Conservation (phyloP, 1,140 invertebrate species). For the Asobara japonica region DNA sequence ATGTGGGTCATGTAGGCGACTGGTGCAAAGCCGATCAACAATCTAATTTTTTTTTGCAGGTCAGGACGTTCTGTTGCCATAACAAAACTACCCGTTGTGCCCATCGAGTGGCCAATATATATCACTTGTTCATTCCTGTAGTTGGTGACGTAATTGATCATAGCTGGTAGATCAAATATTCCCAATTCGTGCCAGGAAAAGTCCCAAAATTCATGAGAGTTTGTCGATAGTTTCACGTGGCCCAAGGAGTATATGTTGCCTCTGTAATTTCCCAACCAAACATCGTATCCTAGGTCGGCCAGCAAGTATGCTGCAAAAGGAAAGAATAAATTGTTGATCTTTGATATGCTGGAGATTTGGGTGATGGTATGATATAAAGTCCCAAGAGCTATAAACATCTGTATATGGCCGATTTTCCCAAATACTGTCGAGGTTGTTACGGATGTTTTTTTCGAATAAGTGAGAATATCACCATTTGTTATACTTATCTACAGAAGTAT, state of each 20-base stretch:
- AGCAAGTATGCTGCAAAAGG: conserved; percentile 62
- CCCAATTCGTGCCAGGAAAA: conserved; percentile 62
- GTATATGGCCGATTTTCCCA: too few species aligned
- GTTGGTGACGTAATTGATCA: conserved; percentile 65
- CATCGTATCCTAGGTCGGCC: conserved; percentile 66
- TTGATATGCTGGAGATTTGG: too few species aligned
- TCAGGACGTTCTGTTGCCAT: conserved; percentile 70
- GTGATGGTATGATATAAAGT: too few species aligned
- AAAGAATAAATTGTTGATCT: too few species aligned
- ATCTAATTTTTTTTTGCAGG: conserved; percentile 61
- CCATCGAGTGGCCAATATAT: conserved; percentile 75
- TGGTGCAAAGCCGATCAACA: conserved; percentile 78
- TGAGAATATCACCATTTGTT: too few species aligned
- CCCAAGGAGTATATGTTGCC: conserved; percentile 64
- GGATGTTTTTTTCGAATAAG: too few species aligned
- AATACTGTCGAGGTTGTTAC: too few species aligned
- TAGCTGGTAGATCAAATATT: conserved; percentile 70
- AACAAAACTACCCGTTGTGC: conserved; percentile 70
- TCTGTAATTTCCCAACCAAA: conserved; percentile 67
- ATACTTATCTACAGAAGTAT: too few species aligned
- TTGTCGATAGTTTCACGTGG: conserved; percentile 51
- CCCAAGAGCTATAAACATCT: too few species aligned
- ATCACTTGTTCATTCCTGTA: conserved; percentile 39
- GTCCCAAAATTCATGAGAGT: conserved; percentile 64
- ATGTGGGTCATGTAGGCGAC: conserved; percentile 77